These are phyloP conservation scores for Strigamia crassipes DNA, from an alignment of 2,888 invertebrate genomes.

Conservation along the genomic window DNA sequence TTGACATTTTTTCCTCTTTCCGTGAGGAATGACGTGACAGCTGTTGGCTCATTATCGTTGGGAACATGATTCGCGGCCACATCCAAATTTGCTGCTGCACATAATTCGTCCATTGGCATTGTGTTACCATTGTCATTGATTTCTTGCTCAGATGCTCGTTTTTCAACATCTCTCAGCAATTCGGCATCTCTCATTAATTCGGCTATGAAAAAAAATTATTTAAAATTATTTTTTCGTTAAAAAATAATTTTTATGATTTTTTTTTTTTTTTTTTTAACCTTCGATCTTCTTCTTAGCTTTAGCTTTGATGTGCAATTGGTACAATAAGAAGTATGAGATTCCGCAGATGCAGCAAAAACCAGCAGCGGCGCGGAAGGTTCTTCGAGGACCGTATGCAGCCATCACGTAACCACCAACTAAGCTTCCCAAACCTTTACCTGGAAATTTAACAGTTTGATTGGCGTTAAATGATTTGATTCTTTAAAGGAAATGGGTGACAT, in stretches of 20 bases:
- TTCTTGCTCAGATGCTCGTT: neutral
- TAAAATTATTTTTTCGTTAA: neutral
- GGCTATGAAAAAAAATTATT: neutral
- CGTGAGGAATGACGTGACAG: neutral
- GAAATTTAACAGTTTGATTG: slow-evolving; percentile 47
- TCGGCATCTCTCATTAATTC: neutral
- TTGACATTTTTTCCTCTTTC: neutral
- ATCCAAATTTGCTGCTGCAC: neutral
- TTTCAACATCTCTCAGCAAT: neutral
- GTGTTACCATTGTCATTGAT: neutral
- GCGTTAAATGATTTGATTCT: no score
- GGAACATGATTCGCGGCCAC: neutral
- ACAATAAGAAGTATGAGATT: slow-evolving; percentile 70
- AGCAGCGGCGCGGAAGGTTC: slow-evolving; percentile 80
- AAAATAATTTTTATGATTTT: no score
- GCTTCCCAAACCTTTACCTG: slow-evolving; percentile 79
- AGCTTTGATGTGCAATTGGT: slow-evolving; percentile 62
- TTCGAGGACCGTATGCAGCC: slow-evolving; percentile 73
- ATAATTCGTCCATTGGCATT: neutral
- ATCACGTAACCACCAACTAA: slow-evolving; percentile 79
- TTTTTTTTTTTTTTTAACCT: neutral
- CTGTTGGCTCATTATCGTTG: neutral
- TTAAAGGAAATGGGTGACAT: neutral
- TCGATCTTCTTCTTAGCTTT: slow-evolving; percentile 3
- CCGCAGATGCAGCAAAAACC: slow-evolving; percentile 73